Conservation (phyloP, 2,888 invertebrate genomes). For the Drosophila multiciliata region DNA sequence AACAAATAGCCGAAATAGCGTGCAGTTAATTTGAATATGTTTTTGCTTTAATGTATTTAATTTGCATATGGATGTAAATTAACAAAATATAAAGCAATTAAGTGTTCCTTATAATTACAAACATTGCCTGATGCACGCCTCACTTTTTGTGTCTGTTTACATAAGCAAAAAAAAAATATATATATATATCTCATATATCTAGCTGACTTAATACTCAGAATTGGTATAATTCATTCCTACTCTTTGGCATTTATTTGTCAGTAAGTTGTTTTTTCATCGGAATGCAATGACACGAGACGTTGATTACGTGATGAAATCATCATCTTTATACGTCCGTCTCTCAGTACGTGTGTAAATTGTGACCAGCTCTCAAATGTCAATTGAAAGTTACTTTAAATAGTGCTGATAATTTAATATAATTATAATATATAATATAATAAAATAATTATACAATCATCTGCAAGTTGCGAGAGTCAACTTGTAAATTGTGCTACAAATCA, state of each 20-base stretch:
- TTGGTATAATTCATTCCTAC: neutral
- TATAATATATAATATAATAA: too few species aligned
- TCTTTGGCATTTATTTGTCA: conserved; percentile 20
- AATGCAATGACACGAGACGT: conserved; percentile 60
- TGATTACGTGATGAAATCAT: conserved; percentile 68
- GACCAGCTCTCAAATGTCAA: conserved; percentile 56
- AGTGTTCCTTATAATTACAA: neutral
- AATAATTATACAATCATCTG: conserved; percentile 21
- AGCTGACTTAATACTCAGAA: conserved; percentile 1
- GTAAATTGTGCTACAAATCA: neutral
- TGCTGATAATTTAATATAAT: too few species aligned
- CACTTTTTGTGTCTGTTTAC: neutral
- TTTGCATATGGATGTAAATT: neutral
- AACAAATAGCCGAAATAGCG: neutral
- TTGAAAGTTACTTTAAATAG: conserved; percentile 58
- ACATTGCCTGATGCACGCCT: neutral
- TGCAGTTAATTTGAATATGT: conserved; percentile 3
- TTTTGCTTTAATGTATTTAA: neutral
- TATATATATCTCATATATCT: neutral
- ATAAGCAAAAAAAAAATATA: neutral
- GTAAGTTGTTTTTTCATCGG: conserved; percentile 35
- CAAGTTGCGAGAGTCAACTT: conserved; percentile 9
- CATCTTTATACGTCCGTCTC: conserved; percentile 9
- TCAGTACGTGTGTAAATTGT: conserved; percentile 19
- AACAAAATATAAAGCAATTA: neutral